Evolutionary conservation across 2,113 vertebrate genomes (phyloP).

Genomic region (Heterotis niloticus): DNA sequence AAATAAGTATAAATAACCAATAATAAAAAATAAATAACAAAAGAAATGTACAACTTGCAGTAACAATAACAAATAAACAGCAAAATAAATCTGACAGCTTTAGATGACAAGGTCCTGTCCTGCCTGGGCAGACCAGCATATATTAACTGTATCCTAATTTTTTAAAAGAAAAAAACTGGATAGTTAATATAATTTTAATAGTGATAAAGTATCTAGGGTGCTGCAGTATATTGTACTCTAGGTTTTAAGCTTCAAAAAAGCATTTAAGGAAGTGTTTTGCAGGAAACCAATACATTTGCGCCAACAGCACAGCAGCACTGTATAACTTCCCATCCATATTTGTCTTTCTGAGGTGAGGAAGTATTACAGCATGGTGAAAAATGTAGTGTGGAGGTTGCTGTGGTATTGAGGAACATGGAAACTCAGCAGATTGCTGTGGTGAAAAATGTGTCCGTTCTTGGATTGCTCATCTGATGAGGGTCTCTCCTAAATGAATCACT

Average conservation of each 20-base stretch:
- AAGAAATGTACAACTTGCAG: neutral
- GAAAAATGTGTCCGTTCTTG: neutral
- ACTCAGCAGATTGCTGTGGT: neutral
- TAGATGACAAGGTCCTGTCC: too few relatives aligned
- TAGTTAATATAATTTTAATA: neutral
- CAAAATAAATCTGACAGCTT: too few relatives aligned
- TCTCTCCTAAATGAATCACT: neutral
- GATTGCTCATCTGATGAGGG: neutral
- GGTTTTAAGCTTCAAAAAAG: neutral
- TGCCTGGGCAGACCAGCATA: too few relatives aligned
- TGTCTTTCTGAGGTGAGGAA: neutral
- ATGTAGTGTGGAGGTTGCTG: constrained; percentile 52
- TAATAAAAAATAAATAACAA: neutral
- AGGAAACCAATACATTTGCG: neutral
- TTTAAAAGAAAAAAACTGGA: neutral
- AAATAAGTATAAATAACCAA: neutral
- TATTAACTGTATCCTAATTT: too few relatives aligned
- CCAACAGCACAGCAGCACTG: too few relatives aligned
- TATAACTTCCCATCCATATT: too few relatives aligned
- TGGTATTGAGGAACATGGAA: constrained; percentile 64
- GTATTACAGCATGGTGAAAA: neutral
- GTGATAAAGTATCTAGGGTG: neutral
- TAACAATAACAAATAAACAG: too few relatives aligned
- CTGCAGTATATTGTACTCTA: neutral
- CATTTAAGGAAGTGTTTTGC: neutral